These are phyloP conservation scores for Chesias legatella DNA, from an alignment of 2,888 invertebrate species.

Conservation along the genomic window DNA sequence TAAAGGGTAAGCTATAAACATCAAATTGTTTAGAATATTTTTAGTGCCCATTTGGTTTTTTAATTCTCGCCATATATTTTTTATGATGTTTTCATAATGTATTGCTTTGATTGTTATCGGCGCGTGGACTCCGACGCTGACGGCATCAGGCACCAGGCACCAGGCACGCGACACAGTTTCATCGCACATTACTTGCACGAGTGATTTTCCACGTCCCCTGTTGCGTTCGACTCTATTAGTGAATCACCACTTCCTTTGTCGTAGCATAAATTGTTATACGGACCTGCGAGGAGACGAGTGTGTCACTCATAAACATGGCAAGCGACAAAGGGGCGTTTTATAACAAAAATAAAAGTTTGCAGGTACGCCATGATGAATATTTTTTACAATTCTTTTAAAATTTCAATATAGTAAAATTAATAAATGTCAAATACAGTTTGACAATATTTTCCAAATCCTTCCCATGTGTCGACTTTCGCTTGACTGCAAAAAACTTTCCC, in stretches of 20 bases:
- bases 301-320: conserved; percentile 2
- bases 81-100: conserved; percentile 13
- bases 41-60: conserved; percentile 6
- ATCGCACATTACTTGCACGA: conserved; percentile 38
- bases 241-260: conserved; percentile 42
- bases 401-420: too few relatives aligned
- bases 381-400: too few relatives aligned
- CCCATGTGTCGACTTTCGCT: conserved; percentile 4
- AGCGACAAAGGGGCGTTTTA: conserved; percentile 3
- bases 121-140: conserved; percentile 29
- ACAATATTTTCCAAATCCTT: too few relatives aligned
- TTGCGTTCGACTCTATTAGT: conserved; percentile 29
- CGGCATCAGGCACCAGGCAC: conserved; percentile 21
- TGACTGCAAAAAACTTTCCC: conserved; percentile 28
- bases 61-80: conserved; percentile 8
- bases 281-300: conserved; percentile 7
- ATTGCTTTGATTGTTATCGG: conserved; percentile 36
- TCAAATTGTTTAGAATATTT: conserved; percentile 2
- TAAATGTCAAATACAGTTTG: too few relatives aligned
- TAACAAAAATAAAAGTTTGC: conserved; percentile 1
- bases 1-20: conserved; percentile 39
- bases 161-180: conserved; percentile 48
- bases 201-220: conserved; percentile 45
- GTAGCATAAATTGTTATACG: conserved; percentile 26
- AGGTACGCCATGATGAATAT: not conserved